Evolutionary conservation across 2,113 vertebrate genomes (phyloP).

Genomic region (Stegostoma tigrinum): DNA sequence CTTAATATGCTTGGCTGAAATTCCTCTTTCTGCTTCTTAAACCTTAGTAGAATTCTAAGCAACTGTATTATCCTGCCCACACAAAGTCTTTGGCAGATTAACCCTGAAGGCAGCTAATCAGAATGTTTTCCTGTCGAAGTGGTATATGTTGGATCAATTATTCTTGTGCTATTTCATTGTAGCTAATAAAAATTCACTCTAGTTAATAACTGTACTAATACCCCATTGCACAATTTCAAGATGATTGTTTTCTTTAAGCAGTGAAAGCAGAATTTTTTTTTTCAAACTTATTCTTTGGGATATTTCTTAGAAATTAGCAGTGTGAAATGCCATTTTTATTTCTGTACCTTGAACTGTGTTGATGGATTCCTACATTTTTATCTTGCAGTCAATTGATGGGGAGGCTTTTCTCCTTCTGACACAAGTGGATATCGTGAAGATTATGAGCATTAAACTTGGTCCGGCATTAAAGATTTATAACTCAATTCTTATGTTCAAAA

Average conservation of each 20-base stretch:
- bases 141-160: no score
- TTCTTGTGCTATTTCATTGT: no score
- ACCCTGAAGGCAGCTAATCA: no score
- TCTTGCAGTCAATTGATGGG: slow-evolving; percentile 84
- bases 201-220: no score
- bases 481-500: slow-evolving; percentile 98
- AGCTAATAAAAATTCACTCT: no score
- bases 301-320: background rate
- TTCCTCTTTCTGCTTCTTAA: background rate
- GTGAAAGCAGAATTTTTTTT: background rate
- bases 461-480: slow-evolving; percentile 98
- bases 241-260: background rate
- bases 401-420: slow-evolving; percentile 93
- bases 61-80: no score
- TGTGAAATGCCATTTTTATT: background rate
- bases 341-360: background rate
- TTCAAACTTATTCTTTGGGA: background rate
- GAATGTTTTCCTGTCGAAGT: no score
- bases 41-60: background rate
- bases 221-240: background rate
- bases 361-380: background rate
- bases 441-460: slow-evolving; percentile 95
- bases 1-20: background rate
- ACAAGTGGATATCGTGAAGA: slow-evolving; percentile 96
- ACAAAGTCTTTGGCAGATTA: no score